Base-by-base conservation (phyloP, 1,140 invertebrate species). In the Meteorus sp. region DNA sequence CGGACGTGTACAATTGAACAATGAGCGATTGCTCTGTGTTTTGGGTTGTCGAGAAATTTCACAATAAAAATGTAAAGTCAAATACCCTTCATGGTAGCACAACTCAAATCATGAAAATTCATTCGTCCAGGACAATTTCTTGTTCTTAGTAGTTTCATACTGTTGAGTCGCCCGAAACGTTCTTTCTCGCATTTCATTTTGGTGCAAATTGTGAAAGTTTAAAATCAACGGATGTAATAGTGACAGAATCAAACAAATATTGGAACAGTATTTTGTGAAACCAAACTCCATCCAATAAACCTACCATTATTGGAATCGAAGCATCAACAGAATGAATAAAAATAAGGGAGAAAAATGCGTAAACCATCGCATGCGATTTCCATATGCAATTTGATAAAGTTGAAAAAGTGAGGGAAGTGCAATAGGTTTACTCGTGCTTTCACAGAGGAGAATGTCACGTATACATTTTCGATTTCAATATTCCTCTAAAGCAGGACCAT, bases 241-340 rank as follows among this genome's bases (percentile, higher is more conserved):
- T 45, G 35, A 43, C n/a, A 39, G 39, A 31, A 31, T 33, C 20
- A 19, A 6, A 35, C 8, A 37, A 22, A 55, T 60, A 60, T 60
- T 55, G 37, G 37, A 60, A 33, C 31, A 39, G 47, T 17, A 33
- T 48, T 33, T 60, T 52, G 52, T 60, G 51, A 60, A 59, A 60
- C 55, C 48, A 22, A 51, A 50, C 39, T 55, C 51, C 13, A 11
- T 35, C 33, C 50, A 52, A 52, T 52, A 52, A 52, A 27, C 25
- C 37, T 19, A 17, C 31, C 13, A 31, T 4, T 35, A 52, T 52
- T 37, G 50, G 13, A 52, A 20, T 37, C 17, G 11, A 35, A 52
- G 22, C 25, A 48, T n/a, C n/a, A n/a, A n/a, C n/a, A n/a, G n/a
- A n/a, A n/a, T n/a, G 22, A 37, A n/a, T 13, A 27, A 17, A 43